Conservation (phyloP, 2,888 invertebrate species). For the Drosophila austrosaltans region DNA sequence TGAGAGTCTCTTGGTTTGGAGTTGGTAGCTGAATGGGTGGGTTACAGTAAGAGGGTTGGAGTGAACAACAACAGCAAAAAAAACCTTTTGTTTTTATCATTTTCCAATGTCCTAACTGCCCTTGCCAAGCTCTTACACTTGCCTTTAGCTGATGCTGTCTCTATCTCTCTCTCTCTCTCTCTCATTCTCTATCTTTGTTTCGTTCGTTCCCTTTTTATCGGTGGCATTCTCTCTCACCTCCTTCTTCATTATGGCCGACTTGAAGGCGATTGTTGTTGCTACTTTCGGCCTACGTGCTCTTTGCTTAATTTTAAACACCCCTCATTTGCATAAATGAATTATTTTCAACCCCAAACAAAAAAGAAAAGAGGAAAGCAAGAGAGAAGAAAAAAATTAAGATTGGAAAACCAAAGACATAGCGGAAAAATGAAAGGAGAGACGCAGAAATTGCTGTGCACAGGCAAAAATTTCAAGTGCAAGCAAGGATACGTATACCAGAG, state of each 20-base stretch:
- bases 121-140: constrained; percentile 13
- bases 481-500: background rate
- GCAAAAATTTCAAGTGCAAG: constrained; percentile 70
- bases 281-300: constrained; percentile 77
- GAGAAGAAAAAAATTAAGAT: constrained; percentile 42
- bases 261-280: constrained; percentile 31
- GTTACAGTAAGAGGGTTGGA: constrained; percentile 13
- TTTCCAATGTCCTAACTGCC: constrained; percentile 66
- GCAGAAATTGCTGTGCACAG: constrained; percentile 69
- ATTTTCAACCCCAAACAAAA: constrained; percentile 78
- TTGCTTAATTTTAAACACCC: constrained; percentile 79
- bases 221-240: constrained; percentile 27
- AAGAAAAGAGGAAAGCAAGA: constrained; percentile 56
- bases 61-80: background rate
- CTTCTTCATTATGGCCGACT: constrained; percentile 69
- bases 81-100: constrained; percentile 77
- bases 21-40: background rate
- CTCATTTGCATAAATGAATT: constrained; percentile 82
- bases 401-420: constrained; percentile 30
- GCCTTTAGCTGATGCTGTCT: background rate
- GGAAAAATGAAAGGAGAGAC: constrained; percentile 58
- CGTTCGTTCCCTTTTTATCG: constrained; percentile 17
- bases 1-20: constrained; percentile 35
- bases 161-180: background rate
- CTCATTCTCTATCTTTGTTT: background rate